Percentiles rank a stretch among this genome's conserved stretches.
Evolutionary conservation across 2,888 invertebrate species (phyloP).

Genomic region (Calameuta idolon): DNA sequence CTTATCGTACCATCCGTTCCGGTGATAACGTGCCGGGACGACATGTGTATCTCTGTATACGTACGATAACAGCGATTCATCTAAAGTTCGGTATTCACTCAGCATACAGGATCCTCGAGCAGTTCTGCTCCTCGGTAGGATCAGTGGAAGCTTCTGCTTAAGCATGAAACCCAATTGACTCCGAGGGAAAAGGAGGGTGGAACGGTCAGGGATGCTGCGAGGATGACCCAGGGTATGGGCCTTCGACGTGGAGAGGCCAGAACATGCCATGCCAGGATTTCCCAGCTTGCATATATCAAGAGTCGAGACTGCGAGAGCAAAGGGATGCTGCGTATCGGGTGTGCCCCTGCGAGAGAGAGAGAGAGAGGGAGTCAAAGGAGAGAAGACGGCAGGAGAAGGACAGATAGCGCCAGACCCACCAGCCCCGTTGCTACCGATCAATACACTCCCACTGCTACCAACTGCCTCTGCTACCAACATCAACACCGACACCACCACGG

Average conservation of each 20-base stretch:
- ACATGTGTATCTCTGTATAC: not conserved
- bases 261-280: not conserved
- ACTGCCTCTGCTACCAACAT: conserved; percentile 26
- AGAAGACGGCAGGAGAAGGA: not conserved
- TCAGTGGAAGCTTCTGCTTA: not conserved
- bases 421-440: conserved; percentile 57
- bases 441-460: conserved; percentile 58
- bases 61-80: not conserved
- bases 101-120: not conserved
- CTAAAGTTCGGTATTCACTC: not conserved
- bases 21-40: not conserved
- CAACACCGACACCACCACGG: conserved; percentile 9
- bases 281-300: conserved; percentile 5
- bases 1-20: not conserved
- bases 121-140: not conserved
- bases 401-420: conserved; percentile 18
- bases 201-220: not conserved
- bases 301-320: conserved; percentile 1
- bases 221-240: not conserved
- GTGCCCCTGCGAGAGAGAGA: not conserved
- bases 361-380: conserved; percentile 17
- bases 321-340: conserved; percentile 1
- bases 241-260: not conserved
- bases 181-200: not conserved
- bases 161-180: not conserved